A percentile compares a stretch with the other conserved stretches of the same genome.
phyloP scores from a whole-genome alignment of 92 coral and sea anemone species.

The Galaxea fascicularis region DNA sequence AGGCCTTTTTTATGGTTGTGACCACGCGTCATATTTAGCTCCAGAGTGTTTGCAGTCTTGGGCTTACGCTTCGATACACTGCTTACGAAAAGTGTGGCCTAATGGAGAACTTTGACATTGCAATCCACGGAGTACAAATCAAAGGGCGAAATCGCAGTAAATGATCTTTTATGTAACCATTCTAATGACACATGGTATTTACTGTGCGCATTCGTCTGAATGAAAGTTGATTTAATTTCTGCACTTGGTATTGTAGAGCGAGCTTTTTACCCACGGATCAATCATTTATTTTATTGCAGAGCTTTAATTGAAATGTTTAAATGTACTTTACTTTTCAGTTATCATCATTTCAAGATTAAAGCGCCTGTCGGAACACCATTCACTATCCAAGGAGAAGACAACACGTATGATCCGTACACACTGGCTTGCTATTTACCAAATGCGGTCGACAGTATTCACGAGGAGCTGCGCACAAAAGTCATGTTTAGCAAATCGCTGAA shows the following conservation, averaged over 20 bases:
- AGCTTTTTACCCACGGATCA: not conserved
- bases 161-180: not conserved
- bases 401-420: not conserved
- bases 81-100: too few relatives aligned
- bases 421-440: not conserved
- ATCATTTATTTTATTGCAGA: not conserved
- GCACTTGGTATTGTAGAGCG: not conserved
- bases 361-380: not conserved
- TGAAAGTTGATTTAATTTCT: not conserved
- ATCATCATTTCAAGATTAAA: slow-evolving; percentile 10
- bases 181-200: not conserved
- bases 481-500: not conserved
- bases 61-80: too few relatives aligned
- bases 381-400: not conserved
- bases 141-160: not conserved
- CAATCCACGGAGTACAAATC: slow-evolving; percentile 6
- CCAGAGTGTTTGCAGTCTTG: not conserved
- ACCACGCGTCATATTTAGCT: not conserved
- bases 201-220: slow-evolving; percentile 3
- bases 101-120: slow-evolving; percentile 1
- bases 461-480: not conserved
- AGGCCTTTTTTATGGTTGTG: not conserved
- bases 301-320: not conserved
- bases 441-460: not conserved
- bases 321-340: not conserved